Evolutionary conservation across 2,113 vertebrate genomes (phyloP), one percentile per base, ranked within the genome.

Genomic region (Ahaetulla prasina): DNA sequence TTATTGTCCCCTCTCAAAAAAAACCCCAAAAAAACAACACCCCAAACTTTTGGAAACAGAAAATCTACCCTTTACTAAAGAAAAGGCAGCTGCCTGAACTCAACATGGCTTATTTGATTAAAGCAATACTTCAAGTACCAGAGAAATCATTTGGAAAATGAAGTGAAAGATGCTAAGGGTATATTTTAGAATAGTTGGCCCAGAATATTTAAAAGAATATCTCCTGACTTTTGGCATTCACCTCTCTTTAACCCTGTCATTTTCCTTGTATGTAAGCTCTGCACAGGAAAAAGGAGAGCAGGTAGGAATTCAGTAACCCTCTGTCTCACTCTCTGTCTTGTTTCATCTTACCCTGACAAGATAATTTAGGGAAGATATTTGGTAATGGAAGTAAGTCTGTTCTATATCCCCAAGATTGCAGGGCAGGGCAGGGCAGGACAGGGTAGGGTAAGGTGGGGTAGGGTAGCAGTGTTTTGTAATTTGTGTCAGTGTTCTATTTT

Each of bases 21-120:
- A 57, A 87, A n/a, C n/a, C n/a, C n/a, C n/a, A n/a, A n/a, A n/a
- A n/a, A n/a, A n/a, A n/a, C n/a, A n/a, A n/a, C n/a, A n/a, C n/a
- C n/a, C n/a, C n/a, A n/a, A n/a, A n/a, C 27, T 95, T 95, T 91
- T 63, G 68, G 23, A 68, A 25, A 60, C 12, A 92, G 30, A 90
- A 94, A 91, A 5, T n/a, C 4, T 8, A 5, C 93, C 43, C 88
- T 95, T 90, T 50, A 90, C 8, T 86, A 94, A 92, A 90, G n/a
- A 93, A 80, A 92, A 35, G n/a, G 84, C 84, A 91, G 68, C 6
- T n/a, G 63, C 54, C 91, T 45, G 45, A 88, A 45, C 88, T 53
- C 89, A 89, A 68, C 57, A 91, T 39, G 3, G 47, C 2, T 93
- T 0, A 53, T 35, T 89, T 30, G 90, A 92, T 89, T 89, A 89